Conservation (phyloP, 2,113 vertebrate genomes). For the Podarcis raffonei region DNA sequence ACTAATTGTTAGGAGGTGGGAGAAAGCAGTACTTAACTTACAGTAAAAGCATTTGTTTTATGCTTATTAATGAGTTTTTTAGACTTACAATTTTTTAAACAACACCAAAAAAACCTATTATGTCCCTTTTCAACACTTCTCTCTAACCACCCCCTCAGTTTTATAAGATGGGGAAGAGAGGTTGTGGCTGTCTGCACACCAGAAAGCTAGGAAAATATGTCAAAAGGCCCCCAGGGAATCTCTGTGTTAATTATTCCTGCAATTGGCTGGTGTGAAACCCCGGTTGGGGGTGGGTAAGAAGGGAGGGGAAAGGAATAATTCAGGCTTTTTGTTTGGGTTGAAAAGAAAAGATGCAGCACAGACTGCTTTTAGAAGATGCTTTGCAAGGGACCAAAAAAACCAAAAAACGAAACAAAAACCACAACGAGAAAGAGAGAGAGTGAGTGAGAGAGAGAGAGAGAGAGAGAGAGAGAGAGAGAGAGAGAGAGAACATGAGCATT, state of each 20-base stretch:
- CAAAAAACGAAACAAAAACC: no score
- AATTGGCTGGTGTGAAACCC: conserved; percentile 61
- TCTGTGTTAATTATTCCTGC: conserved; percentile 58
- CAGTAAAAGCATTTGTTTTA: conserved; percentile 54
- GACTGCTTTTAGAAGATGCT: neutral
- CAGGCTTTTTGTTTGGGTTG: conserved; percentile 44
- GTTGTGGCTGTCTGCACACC: conserved; percentile 57
- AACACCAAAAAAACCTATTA: conserved; percentile 12
- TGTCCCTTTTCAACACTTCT: conserved; percentile 44
- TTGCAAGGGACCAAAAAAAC: neutral
- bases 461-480: no score
- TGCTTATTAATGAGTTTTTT: conserved; percentile 65
- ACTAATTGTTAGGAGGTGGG: conserved; percentile 29
- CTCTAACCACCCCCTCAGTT: conserved; percentile 20
- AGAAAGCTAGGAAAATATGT: conserved; percentile 65
- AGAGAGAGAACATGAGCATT: neutral
- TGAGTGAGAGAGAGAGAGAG: no score
- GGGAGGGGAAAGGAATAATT: conserved; percentile 40
- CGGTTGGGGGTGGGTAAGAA: conserved; percentile 41
- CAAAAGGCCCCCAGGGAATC: conserved; percentile 62
- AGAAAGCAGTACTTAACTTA: neutral
- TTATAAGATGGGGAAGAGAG: conserved; percentile 59
- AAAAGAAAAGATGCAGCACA: conserved; percentile 30
- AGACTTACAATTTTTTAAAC: neutral
- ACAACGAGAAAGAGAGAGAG: no score